Percentiles rank a stretch among this genome's conserved stretches.
Evolutionary conservation across 2,888 invertebrate species (phyloP).

Genomic region (Harmothoe impar): DNA sequence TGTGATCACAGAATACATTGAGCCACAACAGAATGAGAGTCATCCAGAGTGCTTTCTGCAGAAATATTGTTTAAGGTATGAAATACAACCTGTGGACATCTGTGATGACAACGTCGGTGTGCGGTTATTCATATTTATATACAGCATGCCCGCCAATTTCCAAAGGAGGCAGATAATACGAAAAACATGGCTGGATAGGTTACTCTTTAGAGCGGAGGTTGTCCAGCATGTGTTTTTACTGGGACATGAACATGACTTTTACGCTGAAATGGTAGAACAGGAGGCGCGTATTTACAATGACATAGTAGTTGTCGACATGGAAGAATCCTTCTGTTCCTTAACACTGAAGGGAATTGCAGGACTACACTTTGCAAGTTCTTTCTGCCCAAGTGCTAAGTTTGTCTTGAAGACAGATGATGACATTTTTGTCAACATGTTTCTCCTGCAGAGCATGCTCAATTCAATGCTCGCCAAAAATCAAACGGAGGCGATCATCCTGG

Average conservation of each 20-base stretch:
- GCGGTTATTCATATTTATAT: constrained; percentile 1
- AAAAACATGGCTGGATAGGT: not conserved
- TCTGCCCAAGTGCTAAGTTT: no score
- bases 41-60: no score
- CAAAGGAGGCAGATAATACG: no score
- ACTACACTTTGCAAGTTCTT: constrained; percentile 14
- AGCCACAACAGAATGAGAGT: not conserved
- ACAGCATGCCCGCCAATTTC: not conserved
- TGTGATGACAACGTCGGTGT: not conserved
- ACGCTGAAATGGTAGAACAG: not conserved
- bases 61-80: constrained; percentile 8
- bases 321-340: constrained; percentile 8
- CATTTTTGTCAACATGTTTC: no score
- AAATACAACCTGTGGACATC: not conserved
- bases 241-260: not conserved
- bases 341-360: no score
- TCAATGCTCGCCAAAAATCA: not conserved
- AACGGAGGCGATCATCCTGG: not conserved
- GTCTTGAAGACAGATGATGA: no score
- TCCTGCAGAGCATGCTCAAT: not conserved
- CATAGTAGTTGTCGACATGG: not conserved
- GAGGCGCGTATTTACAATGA: not conserved
- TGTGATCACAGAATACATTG: not conserved
- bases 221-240: no score
- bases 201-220: not conserved